A percentile compares a stretch with the other conserved stretches of the same genome.
Evolutionary conservation across 2,888 invertebrate genomes (phyloP).

Genomic region (Drosophila siamana): DNA sequence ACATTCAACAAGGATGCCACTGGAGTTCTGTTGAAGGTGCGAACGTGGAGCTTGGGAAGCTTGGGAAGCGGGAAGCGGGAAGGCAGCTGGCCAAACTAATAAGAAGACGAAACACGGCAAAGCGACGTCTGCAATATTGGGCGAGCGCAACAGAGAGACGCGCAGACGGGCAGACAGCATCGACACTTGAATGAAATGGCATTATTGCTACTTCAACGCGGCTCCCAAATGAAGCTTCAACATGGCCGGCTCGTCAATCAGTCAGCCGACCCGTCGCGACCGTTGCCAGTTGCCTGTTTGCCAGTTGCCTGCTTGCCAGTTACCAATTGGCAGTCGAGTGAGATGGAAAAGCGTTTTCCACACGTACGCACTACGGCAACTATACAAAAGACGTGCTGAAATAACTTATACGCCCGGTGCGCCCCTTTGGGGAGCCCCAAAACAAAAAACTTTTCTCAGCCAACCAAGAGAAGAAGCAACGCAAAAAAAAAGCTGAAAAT

Average conservation of each 20-base stretch:
- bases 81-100: slow-evolving; percentile 47
- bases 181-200: slow-evolving; percentile 76
- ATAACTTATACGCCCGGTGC: slow-evolving; percentile 77
- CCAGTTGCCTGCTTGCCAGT: slow-evolving; percentile 35
- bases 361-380: slow-evolving; percentile 72
- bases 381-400: slow-evolving; percentile 77
- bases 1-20: slow-evolving; percentile 27
- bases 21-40: not conserved
- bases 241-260: slow-evolving; percentile 65
- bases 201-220: slow-evolving; percentile 78
- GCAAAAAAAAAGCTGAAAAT: slow-evolving; percentile 32
- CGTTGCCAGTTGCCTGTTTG: slow-evolving; percentile 34
- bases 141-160: slow-evolving; percentile 26
- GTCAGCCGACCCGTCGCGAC: slow-evolving; percentile 24
- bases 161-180: slow-evolving; percentile 31
- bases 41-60: not conserved
- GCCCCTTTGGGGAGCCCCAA: slow-evolving; percentile 17
- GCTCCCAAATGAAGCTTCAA: slow-evolving; percentile 26
- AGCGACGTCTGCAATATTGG: slow-evolving; percentile 49
- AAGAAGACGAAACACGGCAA: slow-evolving; percentile 40
- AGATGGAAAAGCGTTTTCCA: slow-evolving; percentile 65
- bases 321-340: slow-evolving; percentile 45
- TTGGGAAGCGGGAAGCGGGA: too few relatives aligned
- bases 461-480: too few relatives aligned
- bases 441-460: slow-evolving; percentile 55